phyloP scores from a whole-genome alignment of 2,113 vertebrate genomes.

The Melierax canorus region DNA sequence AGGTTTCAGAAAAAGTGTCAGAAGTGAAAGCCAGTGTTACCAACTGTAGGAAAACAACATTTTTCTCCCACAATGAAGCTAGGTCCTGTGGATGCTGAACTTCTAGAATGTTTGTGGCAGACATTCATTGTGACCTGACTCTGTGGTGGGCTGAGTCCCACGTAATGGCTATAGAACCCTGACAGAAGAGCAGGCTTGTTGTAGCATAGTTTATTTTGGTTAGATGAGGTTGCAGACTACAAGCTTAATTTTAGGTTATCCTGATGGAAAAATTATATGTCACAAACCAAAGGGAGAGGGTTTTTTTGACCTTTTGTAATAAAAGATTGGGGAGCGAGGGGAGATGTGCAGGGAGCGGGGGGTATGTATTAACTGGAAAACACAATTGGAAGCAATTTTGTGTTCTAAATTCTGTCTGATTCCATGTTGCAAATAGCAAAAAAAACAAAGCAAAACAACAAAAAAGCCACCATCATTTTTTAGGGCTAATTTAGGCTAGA shows the following conservation, averaged over 20 bases:
- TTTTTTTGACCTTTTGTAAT: not conserved
- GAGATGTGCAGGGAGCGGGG: not conserved
- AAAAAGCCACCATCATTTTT: not conserved
- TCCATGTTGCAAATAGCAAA: not conserved
- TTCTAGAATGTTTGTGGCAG: not conserved
- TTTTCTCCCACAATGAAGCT: not conserved
- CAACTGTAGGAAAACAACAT: not conserved
- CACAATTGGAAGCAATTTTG: not conserved
- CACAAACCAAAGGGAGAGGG: not conserved
- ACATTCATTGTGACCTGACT: not conserved
- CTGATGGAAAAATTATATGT: not conserved
- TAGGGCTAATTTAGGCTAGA: not conserved
- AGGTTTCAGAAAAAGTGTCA: not conserved
- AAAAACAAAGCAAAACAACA: fast-evolving
- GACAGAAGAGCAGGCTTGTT: not conserved
- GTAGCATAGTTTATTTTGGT: not conserved
- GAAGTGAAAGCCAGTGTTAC: not conserved
- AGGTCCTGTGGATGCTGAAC: not conserved
- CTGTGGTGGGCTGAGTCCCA: not conserved
- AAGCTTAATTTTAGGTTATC: constrained; percentile 36
- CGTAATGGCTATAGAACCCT: not conserved
- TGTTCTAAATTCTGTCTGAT: not conserved
- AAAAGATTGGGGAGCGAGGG: not conserved
- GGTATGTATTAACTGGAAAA: not conserved
- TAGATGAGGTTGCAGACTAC: not conserved